Evolutionary conservation across 1,140 invertebrate genomes (phyloP).

Genomic region (Drosophila punjabiensis): DNA sequence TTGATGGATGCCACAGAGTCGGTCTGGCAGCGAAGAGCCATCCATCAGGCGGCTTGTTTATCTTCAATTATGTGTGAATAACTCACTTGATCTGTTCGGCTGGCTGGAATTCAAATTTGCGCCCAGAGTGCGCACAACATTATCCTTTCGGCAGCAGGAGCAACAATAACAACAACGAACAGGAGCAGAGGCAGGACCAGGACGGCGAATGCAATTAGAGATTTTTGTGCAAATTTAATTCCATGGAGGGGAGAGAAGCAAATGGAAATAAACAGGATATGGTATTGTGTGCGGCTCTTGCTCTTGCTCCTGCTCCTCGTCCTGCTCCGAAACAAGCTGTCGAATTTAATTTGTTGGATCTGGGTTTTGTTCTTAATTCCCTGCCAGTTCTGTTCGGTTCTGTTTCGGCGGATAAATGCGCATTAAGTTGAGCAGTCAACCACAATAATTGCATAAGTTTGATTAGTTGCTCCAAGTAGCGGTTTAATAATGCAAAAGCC

Average conservation of each 20-base stretch:
- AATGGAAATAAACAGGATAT: slow-evolving; percentile 11
- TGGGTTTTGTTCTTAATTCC: slow-evolving; percentile 11
- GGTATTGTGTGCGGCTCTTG: neutral
- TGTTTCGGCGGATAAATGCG: slow-evolving; percentile 33
- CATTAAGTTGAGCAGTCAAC: slow-evolving; percentile 62
- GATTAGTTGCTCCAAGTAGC: slow-evolving; percentile 64
- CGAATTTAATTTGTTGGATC: slow-evolving; percentile 33
- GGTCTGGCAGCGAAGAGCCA: neutral
- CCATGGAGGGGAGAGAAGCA: slow-evolving; percentile 1
- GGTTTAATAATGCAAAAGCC: slow-evolving; percentile 57
- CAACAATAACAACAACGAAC: neutral
- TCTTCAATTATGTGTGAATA: slow-evolving; percentile 29
- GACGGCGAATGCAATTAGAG: slow-evolving; percentile 36
- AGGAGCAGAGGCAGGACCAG: neutral
- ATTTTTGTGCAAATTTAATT: slow-evolving; percentile 49
- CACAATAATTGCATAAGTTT: slow-evolving; percentile 76
- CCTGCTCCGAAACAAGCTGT: neutral
- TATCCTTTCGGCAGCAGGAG: slow-evolving; percentile 8
- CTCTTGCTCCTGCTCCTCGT: neutral
- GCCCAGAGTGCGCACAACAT: slow-evolving; percentile 10
- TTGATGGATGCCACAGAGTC: slow-evolving; percentile 2
- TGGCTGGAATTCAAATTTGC: slow-evolving; percentile 16
- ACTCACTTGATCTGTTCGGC: slow-evolving; percentile 23
- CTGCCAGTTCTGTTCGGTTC: neutral
- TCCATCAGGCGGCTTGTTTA: slow-evolving; percentile 22